Evolutionary conservation across 2,113 vertebrate genomes (phyloP).

Genomic region (Anolis carolinensis): DNA sequence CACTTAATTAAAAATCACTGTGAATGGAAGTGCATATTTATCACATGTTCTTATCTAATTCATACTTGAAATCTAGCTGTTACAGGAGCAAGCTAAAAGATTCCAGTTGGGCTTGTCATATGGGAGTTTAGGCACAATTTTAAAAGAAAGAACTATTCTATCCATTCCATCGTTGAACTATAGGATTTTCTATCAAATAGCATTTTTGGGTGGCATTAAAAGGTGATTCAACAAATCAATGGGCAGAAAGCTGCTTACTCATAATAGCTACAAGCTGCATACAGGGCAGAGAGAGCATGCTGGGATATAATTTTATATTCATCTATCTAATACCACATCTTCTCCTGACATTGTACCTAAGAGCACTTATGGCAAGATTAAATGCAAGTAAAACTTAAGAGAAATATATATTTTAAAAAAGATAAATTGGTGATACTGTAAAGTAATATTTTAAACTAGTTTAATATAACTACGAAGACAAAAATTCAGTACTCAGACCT

Average conservation of each 20-base stretch:
- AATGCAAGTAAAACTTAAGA: too few species aligned
- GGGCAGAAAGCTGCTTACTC: neutral
- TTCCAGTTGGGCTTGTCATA: neutral
- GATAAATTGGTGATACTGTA: too few species aligned
- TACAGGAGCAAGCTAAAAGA: neutral
- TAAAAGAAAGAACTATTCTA: neutral
- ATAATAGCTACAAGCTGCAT: neutral
- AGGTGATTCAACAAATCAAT: neutral
- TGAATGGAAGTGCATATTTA: neutral
- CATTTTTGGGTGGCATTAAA: neutral
- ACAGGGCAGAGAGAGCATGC: neutral
- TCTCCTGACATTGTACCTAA: too few species aligned
- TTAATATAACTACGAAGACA: too few species aligned
- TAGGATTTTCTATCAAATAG: neutral
- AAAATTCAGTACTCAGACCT: too few species aligned
- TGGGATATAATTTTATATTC: neutral
- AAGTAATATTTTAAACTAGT: too few species aligned
- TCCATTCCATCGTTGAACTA: neutral
- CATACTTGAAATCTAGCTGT: neutral
- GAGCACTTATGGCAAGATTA: too few species aligned
- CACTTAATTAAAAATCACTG: conserved; percentile 7
- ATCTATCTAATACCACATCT: too few species aligned
- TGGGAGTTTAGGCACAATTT: too few species aligned
- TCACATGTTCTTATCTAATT: neutral
- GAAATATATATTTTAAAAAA: too few species aligned